Base-by-base conservation (phyloP, 2,797 vertebrate genomes). In the Huso huso region DNA sequence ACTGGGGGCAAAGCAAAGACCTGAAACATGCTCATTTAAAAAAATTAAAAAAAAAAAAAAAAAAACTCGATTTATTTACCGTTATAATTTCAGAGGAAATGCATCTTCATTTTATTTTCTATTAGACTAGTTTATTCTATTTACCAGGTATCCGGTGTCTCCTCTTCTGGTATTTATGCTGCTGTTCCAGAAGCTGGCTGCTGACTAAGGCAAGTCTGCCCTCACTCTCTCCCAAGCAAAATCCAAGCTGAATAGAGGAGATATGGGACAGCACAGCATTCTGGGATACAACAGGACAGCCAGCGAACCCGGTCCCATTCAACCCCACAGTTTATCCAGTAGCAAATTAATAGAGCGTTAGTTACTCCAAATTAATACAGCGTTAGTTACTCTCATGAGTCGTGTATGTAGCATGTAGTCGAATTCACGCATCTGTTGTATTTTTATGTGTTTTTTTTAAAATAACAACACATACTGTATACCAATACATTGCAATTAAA, bases 251-350 rank as follows among this genome's bases (percentile, higher is more conserved):
- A 74, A 63, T 74, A 61, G 65, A 55, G 53, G n/a, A 65, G 49
- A 61, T 8, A 58, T 50, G 63, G 66, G 62, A 62, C 50, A 74
- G 59, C 73, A 76, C 7, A 77, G 82, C 70, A 86, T 83, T 81
- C 79, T 86, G 85, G 84, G 83, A 85, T 80, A 81, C 73, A 63
- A 13, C 10, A 66, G 71, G 68, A 84, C 82, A 84, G 77, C 81
- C 79, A 74, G 73, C 69, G 67, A 68, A 48, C 66, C 50, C 50
- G 37, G 60, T 53, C 61, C 50, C 61, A 37, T 52, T 60, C 37
- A 50, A 18, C 60, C 12, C 66, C 23, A 18, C 18, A 55, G 51
- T 49, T 49, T 11, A 67, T 59, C 57, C 57, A 49, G 58, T 50
- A 48, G n/a, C 55, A 9, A 51, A 61, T 61, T 10, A 51, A 37